These are phyloP conservation scores for Lepus townsendii DNA, from an alignment of 2,797 vertebrate species.

Conservation along the genomic window DNA sequence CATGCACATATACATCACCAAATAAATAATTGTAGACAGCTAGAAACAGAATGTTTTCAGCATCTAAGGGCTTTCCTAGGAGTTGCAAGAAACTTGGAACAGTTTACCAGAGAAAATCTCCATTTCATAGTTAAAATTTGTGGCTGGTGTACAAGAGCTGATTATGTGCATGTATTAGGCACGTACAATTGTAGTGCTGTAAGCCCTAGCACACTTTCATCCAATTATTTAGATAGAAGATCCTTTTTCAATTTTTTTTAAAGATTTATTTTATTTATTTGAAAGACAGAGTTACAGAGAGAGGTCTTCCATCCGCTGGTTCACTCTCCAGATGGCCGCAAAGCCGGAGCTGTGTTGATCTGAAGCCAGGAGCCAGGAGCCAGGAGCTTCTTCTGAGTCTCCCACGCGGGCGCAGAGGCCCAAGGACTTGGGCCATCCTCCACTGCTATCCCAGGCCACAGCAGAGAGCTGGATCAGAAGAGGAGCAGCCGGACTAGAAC, in stretches of 20 bases:
- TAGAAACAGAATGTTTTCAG: not conserved
- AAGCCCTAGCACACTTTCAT: not conserved
- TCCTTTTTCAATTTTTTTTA: not conserved
- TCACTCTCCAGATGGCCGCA: too few relatives aligned
- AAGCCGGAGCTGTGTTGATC: too few relatives aligned
- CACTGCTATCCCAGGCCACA: too few relatives aligned
- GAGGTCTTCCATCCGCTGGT: too few relatives aligned
- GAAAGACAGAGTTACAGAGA: too few relatives aligned
- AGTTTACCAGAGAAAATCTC: not conserved
- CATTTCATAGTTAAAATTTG: not conserved
- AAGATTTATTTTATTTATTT: too few relatives aligned
- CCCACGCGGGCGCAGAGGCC: too few relatives aligned
- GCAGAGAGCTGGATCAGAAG: too few relatives aligned
- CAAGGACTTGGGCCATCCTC: too few relatives aligned
- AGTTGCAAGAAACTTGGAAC: not conserved
- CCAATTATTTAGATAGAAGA: not conserved
- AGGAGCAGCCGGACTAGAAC: too few relatives aligned
- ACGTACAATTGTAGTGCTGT: not conserved
- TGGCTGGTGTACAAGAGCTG: not conserved
- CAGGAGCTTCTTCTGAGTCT: too few relatives aligned
- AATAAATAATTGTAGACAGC: conserved; percentile 10
- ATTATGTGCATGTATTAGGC: not conserved
- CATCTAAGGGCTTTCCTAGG: not conserved
- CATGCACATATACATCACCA: not conserved
- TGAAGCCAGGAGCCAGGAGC: too few relatives aligned